Base-by-base conservation (phyloP, 2,888 invertebrate species). In the Latrodectus elegans region DNA sequence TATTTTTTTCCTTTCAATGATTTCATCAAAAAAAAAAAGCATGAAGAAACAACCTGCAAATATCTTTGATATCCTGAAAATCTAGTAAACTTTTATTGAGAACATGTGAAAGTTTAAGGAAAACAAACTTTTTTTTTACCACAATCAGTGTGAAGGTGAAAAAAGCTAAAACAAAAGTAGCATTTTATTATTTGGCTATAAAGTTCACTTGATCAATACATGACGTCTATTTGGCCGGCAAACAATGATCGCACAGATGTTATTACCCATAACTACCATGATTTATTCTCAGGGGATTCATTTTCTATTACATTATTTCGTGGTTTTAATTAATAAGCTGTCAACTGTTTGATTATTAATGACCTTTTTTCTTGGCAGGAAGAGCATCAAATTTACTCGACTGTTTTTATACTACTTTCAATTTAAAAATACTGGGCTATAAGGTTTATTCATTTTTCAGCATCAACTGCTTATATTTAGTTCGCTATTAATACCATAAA, bases 281-380 rank as follows among this genome's bases (percentile, higher is more conserved):
- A 60, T 60, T 60, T 60, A 60, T 60, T 60, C 60, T 60, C n/a
- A 12, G n/a, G n/a, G n/a, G 60, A 60, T 60, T 60, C 60, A 60
- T 15, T 60, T 60, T 60, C 60, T 60, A 60, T 60, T 60, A 60
- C 60, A 60, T 60, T 60, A 60, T 60, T 60, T 60, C n/a, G 15
- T n/a, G 60, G 60, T 60, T 60, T 60, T 60, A 60, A 60, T 60
- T 60, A 60, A 60, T 11, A 60, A 60, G 60, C 60, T 60, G 60
- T n/a, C 60, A 60, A 60, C 60, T 6, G 14, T 60, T 60, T n/a
- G 60, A 60, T 60, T 60, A 60, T 60, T 60, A 60, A 60, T 60
- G 60, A 60, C n/a, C 60, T 60, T 60, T 15, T 60, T 38, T 38
- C 12, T 60, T 6, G 60, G 14, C n/a, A n/a, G n/a, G n/a, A 60